Evolutionary conservation across 2,797 vertebrate species (phyloP), one percentile per base, ranked within the genome.

Genomic region (Etheostoma perlongum): DNA sequence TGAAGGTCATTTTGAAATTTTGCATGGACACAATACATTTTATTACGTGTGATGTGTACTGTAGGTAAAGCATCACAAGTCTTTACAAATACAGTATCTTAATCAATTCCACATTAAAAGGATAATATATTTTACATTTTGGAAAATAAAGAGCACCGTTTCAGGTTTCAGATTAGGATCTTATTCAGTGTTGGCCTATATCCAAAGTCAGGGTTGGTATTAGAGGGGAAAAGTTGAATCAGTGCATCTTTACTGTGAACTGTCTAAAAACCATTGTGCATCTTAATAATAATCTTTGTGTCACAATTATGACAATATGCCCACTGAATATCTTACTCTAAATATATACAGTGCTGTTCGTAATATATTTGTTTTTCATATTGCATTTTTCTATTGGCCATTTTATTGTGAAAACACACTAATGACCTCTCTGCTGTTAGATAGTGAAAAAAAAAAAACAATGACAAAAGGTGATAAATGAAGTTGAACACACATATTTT

Each of bases 401-500:
- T 80, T 85, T 81, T 84, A 73, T 81, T 81, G 30, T 76, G 70
- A 84, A 63, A 89, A 84, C 69, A 80, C 70, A 78, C 67, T 27
- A 60, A 74, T 85, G 72, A 83, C 68, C 49, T 81, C 48, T 69
- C 47, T 74, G 66, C 78, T 75, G 70, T 69, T 70, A 74, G 36
- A 81, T 57, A 57, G 64, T 68, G n/a, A n/a, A 74, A 63, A 53
- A 78, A 83, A 81, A 90, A 40, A 11, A 40, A 91, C 81, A 86
- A 71, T 75, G 53, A 74, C 57, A 74, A 83, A 88, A 90, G 88
- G 88, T 94, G 84, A 82, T 90, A 92, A 92, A 92, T 90, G 63
- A 90, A 89, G 86, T 91, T 87, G 81, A 90, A 86, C 72, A 86
- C 77, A 86, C 49, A 86, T 76, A 92, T 93, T 93, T 91, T 89